A percentile compares a stretch with the other conserved stretches of the same genome.
Conservation (phyloP, 2,113 vertebrate species). For the Thamnophis sirtalis region DNA sequence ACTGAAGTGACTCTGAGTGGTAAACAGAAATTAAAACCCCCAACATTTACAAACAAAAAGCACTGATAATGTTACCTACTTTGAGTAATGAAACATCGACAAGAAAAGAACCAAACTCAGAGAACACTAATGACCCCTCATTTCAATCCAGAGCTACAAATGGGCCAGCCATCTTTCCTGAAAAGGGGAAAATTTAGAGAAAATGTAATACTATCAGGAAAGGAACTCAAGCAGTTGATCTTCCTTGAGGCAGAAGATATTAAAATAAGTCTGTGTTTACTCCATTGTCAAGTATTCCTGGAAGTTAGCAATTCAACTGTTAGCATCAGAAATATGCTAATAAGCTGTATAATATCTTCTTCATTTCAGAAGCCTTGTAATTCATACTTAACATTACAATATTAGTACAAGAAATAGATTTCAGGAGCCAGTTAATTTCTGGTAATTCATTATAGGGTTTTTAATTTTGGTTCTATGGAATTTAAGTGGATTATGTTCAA, state of each 20-base stretch:
- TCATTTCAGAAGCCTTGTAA: not conserved
- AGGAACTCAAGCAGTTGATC: not conserved
- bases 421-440: not conserved
- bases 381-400: not conserved
- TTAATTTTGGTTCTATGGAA: not conserved
- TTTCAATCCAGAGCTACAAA: not conserved
- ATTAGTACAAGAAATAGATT: not conserved
- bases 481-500: not conserved
- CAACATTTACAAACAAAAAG: not conserved
- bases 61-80: not conserved
- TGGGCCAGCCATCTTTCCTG: not conserved
- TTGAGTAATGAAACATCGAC: no score
- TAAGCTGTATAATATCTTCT: no score
- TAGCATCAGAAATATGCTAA: not conserved
- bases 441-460: not conserved
- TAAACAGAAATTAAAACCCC: not conserved
- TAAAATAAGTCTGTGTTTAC: constrained; percentile 3
- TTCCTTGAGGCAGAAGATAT: not conserved
- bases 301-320: not conserved
- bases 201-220: not conserved
- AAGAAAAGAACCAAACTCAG: no score
- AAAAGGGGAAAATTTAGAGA: not conserved
- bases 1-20: not conserved
- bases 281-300: constrained; percentile 13
- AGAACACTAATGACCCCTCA: no score